A percentile compares a stretch with the other conserved stretches of the same genome.
Conservation (phyloP, 2,113 vertebrate genomes). For the Rhea pennata region DNA sequence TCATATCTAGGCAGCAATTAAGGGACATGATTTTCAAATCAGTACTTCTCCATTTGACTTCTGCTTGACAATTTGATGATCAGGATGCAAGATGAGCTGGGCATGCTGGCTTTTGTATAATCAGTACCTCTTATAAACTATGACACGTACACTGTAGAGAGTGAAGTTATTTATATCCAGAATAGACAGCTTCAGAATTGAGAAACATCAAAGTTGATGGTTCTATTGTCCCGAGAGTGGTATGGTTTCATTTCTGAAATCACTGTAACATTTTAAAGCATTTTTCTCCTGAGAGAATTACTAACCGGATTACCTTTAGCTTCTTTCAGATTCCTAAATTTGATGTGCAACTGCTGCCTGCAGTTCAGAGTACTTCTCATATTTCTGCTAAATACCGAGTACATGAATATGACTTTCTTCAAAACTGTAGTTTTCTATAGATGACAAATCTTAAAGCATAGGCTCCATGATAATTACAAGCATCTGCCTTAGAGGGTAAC, state of each 20-base stretch:
- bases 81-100: not conserved
- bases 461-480: not conserved
- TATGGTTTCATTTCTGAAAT: conserved; percentile 16
- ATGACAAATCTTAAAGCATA: not conserved
- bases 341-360: not conserved
- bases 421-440: not conserved
- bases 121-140: not conserved
- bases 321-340: not conserved
- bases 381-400: not conserved
- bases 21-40: conserved; percentile 16
- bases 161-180: not conserved
- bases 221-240: not conserved
- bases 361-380: not conserved
- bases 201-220: conserved; percentile 39
- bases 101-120: not conserved
- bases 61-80: conserved; percentile 28
- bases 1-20: conserved; percentile 23
- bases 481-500: not conserved
- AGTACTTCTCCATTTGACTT: not conserved
- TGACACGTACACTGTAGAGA: not conserved
- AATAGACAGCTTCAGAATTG: conserved; percentile 15
- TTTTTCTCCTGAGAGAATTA: not conserved
- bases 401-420: not conserved
- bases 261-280: not conserved
- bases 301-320: not conserved